Evolutionary conservation across 2,113 vertebrate species (phyloP).

Genomic region (Dryoscopus gambensis): DNA sequence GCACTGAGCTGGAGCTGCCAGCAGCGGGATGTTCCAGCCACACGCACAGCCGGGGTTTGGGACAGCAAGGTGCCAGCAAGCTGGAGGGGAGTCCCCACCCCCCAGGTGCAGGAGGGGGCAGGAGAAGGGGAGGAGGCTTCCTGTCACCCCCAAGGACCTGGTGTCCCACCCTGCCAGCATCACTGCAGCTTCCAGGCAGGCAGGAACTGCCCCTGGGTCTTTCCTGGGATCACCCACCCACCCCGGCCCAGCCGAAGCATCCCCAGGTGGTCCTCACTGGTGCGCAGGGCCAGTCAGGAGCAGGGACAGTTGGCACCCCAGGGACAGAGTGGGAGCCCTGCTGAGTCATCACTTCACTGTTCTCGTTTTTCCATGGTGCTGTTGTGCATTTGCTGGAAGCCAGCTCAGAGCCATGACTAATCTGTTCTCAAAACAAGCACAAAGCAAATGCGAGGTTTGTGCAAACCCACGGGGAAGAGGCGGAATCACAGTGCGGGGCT

Average conservation of each 20-base stretch:
- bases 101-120: rapidly evolving
- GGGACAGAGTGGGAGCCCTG: constrained; percentile 5
- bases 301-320: not conserved
- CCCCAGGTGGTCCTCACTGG: not conserved
- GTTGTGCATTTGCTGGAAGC: constrained; percentile 66
- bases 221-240: rapidly evolving
- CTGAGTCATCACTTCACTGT: constrained; percentile 61
- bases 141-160: not conserved
- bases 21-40: not conserved
- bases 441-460: constrained; percentile 46
- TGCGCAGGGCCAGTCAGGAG: rapidly evolving
- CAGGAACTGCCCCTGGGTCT: not conserved
- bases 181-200: not conserved
- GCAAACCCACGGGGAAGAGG: constrained; percentile 45
- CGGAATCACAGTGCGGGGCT: not conserved
- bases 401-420: constrained; percentile 64
- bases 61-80: not conserved
- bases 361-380: constrained; percentile 62
- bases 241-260: not conserved
- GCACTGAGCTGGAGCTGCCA: not conserved
- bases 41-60: rapidly evolving
- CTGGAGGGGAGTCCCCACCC: rapidly evolving
- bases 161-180: not conserved
- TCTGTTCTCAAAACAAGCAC: constrained; percentile 68
- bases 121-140: not conserved